A percentile compares a stretch with the other conserved stretches of the same genome.
These are phyloP conservation scores for Ochotona princeps DNA, from an alignment of 2,113 vertebrate genomes.

Conservation along the genomic window DNA sequence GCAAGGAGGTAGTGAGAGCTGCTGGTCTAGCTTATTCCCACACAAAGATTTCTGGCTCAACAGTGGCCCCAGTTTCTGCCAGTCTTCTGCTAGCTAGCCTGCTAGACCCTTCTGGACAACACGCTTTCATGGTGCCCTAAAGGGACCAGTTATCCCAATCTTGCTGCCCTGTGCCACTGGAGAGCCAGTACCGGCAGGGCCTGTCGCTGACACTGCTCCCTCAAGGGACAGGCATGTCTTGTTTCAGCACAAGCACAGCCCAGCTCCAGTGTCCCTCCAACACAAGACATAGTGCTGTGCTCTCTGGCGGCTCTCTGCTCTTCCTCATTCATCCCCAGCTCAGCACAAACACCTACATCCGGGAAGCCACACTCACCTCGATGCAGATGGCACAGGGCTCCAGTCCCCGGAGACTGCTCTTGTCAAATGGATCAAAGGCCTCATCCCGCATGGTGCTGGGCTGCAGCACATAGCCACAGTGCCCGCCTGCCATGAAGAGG, in stretches of 20 bases:
- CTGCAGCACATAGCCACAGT: constrained; percentile 96
- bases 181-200: background rate
- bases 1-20: too few species aligned
- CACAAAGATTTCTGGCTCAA: background rate
- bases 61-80: background rate
- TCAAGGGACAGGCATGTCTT: background rate
- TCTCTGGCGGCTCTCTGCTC: background rate
- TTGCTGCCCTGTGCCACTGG: background rate
- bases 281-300: background rate
- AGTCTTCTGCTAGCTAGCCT: background rate
- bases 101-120: background rate
- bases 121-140: background rate
- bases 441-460: constrained; percentile 96
- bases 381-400: constrained; percentile 91
- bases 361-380: constrained; percentile 85
- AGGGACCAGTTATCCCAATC: background rate
- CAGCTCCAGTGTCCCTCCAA: background rate
- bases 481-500: constrained; percentile 95
- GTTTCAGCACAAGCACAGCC: background rate
- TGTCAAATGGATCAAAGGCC: constrained; percentile 96
- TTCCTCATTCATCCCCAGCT: background rate
- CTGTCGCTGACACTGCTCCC: rapidly evolving
- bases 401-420: constrained; percentile 89
- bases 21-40: background rate
- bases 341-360: background rate